Conservation (phyloP, 92 coral and sea anemone species). For the Actinernus sp. region DNA sequence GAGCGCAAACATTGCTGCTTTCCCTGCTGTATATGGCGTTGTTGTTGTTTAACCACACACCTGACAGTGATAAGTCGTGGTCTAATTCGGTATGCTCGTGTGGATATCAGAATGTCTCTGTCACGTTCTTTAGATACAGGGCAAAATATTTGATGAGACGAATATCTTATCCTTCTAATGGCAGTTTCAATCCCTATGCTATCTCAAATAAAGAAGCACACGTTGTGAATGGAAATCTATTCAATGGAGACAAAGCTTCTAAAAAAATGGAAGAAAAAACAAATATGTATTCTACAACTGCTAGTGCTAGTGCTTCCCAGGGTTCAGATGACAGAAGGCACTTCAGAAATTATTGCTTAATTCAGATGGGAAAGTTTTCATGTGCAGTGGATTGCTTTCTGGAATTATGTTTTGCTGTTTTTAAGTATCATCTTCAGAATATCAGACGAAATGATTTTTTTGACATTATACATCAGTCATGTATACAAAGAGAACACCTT, state of each 20-base stretch:
- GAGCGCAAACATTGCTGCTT: too few relatives aligned
- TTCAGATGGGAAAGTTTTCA: constrained; percentile 53
- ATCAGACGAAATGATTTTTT: constrained; percentile 56
- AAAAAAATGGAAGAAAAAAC: not conserved
- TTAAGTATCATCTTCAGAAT: constrained; percentile 36
- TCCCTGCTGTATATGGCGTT: too few relatives aligned
- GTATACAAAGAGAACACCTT: constrained; percentile 21
- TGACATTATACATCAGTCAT: constrained; percentile 28
- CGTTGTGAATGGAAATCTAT: constrained; percentile 44
- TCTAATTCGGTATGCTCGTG: too few relatives aligned
- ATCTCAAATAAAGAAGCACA: constrained; percentile 61
- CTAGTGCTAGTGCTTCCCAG: not conserved
- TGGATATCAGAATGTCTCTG: too few relatives aligned
- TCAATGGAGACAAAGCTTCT: constrained; percentile 1
- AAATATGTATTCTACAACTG: not conserved
- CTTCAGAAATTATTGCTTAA: constrained; percentile 67
- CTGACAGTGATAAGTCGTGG: too few relatives aligned
- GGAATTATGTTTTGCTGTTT: constrained; percentile 48
- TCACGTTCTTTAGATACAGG: constrained; percentile 8
- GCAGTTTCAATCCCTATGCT: constrained; percentile 12
- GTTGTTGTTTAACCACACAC: too few relatives aligned
- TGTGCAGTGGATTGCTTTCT: constrained; percentile 80
- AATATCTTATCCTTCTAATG: constrained; percentile 36
- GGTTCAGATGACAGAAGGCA: constrained; percentile 42
- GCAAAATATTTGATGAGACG: constrained; percentile 60